Conservation (phyloP, 2,113 vertebrate genomes). For the Pipa parva region DNA sequence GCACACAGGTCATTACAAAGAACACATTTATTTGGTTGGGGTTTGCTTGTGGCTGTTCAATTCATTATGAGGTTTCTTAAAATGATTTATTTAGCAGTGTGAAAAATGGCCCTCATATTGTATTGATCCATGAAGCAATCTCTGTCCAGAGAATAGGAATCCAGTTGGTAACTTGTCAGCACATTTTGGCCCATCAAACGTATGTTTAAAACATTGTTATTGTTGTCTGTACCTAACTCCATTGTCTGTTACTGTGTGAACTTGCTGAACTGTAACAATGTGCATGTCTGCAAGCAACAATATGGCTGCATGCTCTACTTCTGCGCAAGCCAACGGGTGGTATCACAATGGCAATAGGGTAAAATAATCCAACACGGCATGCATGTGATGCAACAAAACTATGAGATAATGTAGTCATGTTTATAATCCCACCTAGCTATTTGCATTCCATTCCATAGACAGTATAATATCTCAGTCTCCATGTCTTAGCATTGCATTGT, state of each 20-base stretch:
- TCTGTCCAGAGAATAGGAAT: conserved; percentile 52
- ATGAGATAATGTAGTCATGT: too few relatives aligned
- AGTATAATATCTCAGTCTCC: too few relatives aligned
- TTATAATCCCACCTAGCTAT: too few relatives aligned
- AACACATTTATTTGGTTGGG: conserved; percentile 55
- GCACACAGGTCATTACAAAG: conserved; percentile 23
- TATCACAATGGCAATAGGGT: conserved; percentile 71
- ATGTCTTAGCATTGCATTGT: too few relatives aligned
- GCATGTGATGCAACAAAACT: too few relatives aligned
- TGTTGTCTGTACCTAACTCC: conserved; percentile 59
- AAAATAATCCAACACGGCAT: conserved; percentile 6
- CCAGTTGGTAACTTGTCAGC: conserved; percentile 60
- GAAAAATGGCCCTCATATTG: conserved; percentile 53
- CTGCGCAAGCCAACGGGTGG: conserved; percentile 58
- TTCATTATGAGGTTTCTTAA: conserved; percentile 57
- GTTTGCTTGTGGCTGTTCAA: conserved; percentile 51
- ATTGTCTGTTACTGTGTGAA: conserved; percentile 59
- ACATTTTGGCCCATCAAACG: conserved; percentile 62
- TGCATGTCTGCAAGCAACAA: conserved; percentile 65
- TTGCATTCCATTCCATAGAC: too few relatives aligned
- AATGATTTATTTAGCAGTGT: conserved; percentile 57
- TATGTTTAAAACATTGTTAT: conserved; percentile 58
- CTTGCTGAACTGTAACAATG: conserved; percentile 55
- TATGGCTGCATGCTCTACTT: conserved; percentile 67
- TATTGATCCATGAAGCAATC: conserved; percentile 46